Evolutionary conservation across 2,888 invertebrate genomes (phyloP).

Genomic region (Latrodectus hesperus): DNA sequence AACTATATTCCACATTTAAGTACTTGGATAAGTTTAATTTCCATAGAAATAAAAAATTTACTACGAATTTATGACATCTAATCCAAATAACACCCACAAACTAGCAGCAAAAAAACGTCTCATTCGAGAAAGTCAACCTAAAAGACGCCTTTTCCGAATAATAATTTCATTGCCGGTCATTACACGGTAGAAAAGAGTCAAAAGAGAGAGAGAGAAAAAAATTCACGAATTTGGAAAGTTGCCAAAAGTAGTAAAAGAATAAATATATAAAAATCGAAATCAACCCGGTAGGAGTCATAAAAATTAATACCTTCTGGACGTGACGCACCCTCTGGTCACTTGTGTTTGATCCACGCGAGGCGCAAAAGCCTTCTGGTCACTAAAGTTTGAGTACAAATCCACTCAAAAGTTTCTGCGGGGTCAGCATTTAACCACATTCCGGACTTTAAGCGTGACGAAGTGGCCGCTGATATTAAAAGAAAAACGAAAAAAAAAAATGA

Average conservation of each 20-base stretch:
- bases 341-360: constrained; percentile 18
- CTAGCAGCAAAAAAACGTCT: background rate
- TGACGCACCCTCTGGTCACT: constrained; percentile 51
- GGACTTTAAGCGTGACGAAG: constrained; percentile 31
- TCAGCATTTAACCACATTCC: constrained; percentile 34
- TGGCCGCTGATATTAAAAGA: background rate
- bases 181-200: background rate
- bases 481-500: constrained; percentile 36
- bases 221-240: constrained; percentile 26
- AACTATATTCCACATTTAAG: background rate
- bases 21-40: background rate
- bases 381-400: constrained; percentile 37
- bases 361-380: constrained; percentile 25
- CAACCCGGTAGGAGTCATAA: constrained; percentile 33
- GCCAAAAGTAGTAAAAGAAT: constrained; percentile 40
- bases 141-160: constrained; percentile 8
- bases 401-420: constrained; percentile 14
- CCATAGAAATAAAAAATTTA: constrained; percentile 1
- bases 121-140: background rate
- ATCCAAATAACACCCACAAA: background rate
- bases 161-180: constrained; percentile 59
- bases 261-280: constrained; percentile 17
- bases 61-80: constrained; percentile 2
- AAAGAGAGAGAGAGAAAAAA: background rate
- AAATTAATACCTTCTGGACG: constrained; percentile 60